Evolutionary conservation across 2,888 invertebrate genomes (phyloP), one percentile per base, ranked within the genome.

Genomic region (Malthinus flaveolus): DNA sequence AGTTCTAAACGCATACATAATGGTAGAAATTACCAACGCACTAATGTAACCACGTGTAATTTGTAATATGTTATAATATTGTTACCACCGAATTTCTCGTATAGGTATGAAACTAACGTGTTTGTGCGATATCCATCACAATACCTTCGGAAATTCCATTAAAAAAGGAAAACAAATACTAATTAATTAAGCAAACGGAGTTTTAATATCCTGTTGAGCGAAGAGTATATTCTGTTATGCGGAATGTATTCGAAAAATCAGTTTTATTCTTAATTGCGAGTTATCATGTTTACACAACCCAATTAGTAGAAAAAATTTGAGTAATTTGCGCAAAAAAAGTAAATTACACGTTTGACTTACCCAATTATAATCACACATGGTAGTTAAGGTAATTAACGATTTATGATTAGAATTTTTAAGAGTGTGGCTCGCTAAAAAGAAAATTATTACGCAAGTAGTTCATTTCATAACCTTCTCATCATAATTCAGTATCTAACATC

Each of bases 391-490:
- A 42, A 42, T 42, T 42, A 42, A 8, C 35, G 12, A 35, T 34
- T 33, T 48, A 13, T 9, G 34, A 13, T 15, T 11, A 11, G 23
- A 11, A 32, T 45, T 45, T 45, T 45, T 45, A 45, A 45, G 45
- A 15, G 12, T 45, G 45, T 15, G 13, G 23, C 23, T 23, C 23
- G 23, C n/a, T 42, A 42, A 11, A 46, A 46, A 46, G 32, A 32
- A 46, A 12, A 46, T 31, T 48, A 31, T 58, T 58, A 49, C 58
- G 53, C 53, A 58, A 49, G 34, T 55, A 49, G 53, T 53, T 48
- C 52, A 58, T 49, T 49, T 33, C 55, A 55, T 49, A 59, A 59
- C 59, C 32, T 59, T 59, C 55, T 44, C 59, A 59, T 55, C 55
- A 33, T 37, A 11, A 31, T 34, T 35, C 39, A 49, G 32, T 55